Evolutionary conservation across 2,888 invertebrate species (phyloP).

Genomic region (Cepaea hortensis): DNA sequence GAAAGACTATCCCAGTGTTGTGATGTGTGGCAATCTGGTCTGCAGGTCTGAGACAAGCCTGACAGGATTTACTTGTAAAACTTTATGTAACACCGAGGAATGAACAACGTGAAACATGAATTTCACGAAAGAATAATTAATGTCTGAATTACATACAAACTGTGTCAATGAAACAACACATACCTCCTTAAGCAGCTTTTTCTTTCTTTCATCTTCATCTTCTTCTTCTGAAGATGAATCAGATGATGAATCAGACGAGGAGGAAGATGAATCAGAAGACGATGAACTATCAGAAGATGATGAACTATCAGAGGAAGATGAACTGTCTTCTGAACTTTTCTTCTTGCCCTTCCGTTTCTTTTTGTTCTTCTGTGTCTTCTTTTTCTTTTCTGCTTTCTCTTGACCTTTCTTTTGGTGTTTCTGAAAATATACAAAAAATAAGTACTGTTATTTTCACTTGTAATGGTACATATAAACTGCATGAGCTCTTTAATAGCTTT

Average conservation of each 20-base stretch:
- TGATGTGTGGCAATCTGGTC: too few relatives aligned
- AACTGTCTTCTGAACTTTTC: constrained; percentile 56
- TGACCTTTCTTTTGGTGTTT: constrained; percentile 67
- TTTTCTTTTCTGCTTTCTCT: constrained; percentile 65
- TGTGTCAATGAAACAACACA: background rate
- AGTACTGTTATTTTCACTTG: background rate
- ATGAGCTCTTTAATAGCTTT: too few relatives aligned
- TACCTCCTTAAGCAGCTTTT: constrained; percentile 42
- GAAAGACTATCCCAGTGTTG: too few relatives aligned
- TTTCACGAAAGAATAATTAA: too few relatives aligned
- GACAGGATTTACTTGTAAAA: too few relatives aligned
- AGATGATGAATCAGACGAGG: constrained; percentile 32
- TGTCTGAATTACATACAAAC: too few relatives aligned
- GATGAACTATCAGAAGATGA: constrained; percentile 32
- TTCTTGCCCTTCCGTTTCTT: constrained; percentile 63
- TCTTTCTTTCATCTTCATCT: constrained; percentile 42
- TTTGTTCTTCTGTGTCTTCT: constrained; percentile 68
- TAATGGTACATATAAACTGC: too few relatives aligned
- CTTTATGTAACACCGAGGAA: too few relatives aligned
- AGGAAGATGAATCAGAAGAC: constrained; percentile 29
- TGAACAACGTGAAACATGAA: too few relatives aligned
- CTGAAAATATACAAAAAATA: constrained; percentile 52
- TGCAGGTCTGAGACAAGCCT: too few relatives aligned
- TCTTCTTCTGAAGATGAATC: constrained; percentile 32
- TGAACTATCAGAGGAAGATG: constrained; percentile 49